Percentiles rank a stretch among this genome's conserved stretches.
phyloP scores from a whole-genome alignment of 2,888 invertebrate genomes.

The Darwinula stevensoni region DNA sequence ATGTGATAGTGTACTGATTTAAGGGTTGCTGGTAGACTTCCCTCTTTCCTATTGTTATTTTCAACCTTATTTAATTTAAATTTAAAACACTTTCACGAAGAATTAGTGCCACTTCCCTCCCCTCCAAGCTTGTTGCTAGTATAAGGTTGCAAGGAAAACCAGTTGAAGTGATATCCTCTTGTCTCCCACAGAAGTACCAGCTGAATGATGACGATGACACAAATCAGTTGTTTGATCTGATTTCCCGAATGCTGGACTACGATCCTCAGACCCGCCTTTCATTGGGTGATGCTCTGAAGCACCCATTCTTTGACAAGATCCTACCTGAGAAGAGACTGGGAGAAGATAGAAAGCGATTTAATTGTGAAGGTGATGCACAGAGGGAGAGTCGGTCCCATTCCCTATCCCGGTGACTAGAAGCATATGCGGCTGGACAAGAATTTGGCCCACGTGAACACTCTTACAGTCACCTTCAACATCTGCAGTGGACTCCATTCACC shows the following conservation, averaged over 20 bases:
- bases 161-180: background rate
- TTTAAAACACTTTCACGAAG: no score
- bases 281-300: constrained; percentile 29
- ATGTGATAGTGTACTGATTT: no score
- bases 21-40: no score
- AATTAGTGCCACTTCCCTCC: no score
- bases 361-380: background rate
- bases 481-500: no score
- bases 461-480: no score
- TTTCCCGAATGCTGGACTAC: constrained; percentile 85
- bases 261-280: constrained; percentile 72
- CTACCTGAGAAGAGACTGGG: constrained; percentile 39
- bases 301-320: constrained; percentile 33
- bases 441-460: no score
- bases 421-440: no score
- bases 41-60: no score
- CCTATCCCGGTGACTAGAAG: background rate
- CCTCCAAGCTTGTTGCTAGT: no score
- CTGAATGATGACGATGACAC: constrained; percentile 65
- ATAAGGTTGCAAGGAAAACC: no score
- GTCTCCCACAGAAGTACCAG: constrained; percentile 45
- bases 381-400: background rate
- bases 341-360: constrained; percentile 20
- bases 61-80: no score
- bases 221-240: constrained; percentile 70